A percentile compares a stretch with the other conserved stretches of the same genome.
Evolutionary conservation across 2,888 invertebrate genomes (phyloP).

Genomic region (Rugalucina vietnamica): DNA sequence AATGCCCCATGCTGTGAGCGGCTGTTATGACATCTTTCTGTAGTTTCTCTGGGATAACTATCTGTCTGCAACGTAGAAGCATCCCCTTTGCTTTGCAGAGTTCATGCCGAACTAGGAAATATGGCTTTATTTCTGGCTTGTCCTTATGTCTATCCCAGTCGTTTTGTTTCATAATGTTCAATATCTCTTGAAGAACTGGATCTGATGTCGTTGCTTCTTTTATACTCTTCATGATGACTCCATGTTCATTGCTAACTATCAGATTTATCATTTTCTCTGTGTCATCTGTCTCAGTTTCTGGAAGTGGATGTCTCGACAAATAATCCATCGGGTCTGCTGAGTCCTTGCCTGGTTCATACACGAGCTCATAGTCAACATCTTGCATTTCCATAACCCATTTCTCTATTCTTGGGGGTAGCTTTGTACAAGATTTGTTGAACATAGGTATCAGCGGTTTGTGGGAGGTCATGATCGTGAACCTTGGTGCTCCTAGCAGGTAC

Average conservation of each 20-base stretch:
- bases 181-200: not conserved
- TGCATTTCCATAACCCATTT: conserved; percentile 41
- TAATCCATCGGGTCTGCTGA: not conserved
- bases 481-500: conserved; percentile 37
- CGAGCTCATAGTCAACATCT: conserved; percentile 38
- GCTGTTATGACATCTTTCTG: conserved; percentile 20
- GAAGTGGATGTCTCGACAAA: conserved; percentile 15
- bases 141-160: not conserved
- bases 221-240: not conserved
- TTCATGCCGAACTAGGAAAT: conserved; percentile 19
- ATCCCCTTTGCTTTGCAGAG: conserved; percentile 11
- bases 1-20: conserved; percentile 23
- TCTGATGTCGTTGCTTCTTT: not conserved
- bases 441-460: no score
- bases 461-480: not conserved
- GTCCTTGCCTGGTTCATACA: no score
- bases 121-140: not conserved
- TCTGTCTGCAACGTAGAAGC: conserved; percentile 1
- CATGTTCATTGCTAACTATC: not conserved
- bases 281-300: not conserved
- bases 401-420: conserved; percentile 23
- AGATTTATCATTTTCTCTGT: not conserved
- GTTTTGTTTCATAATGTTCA: not conserved
- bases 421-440: not conserved
- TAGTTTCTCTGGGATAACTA: conserved; percentile 23